Percentiles rank a stretch among this genome's conserved stretches.
Conservation (phyloP, 2,888 invertebrate genomes). For the Galeruca laticollis region DNA sequence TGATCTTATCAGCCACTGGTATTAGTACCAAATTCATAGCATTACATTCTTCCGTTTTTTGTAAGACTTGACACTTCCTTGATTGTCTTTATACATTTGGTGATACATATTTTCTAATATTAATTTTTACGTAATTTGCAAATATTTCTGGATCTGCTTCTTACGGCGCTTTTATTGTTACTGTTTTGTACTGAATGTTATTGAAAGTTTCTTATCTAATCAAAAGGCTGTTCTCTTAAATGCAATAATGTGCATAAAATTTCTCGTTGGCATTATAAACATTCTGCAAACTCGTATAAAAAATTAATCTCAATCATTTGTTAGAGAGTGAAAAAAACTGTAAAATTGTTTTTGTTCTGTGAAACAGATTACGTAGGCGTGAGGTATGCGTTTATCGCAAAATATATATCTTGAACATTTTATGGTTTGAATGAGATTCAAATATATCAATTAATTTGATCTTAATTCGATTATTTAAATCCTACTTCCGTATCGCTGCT, state of each 20-base stretch:
- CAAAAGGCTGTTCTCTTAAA: background rate
- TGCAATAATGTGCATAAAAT: background rate
- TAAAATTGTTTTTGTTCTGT: background rate
- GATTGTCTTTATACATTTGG: too few species aligned
- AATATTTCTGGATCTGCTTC: background rate
- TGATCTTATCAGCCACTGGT: too few species aligned
- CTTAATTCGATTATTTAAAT: background rate
- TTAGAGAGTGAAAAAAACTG: background rate
- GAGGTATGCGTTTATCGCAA: background rate
- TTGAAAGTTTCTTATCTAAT: background rate
- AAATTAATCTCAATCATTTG: background rate
- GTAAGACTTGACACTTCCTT: too few species aligned
- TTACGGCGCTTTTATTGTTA: background rate
- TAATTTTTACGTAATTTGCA: too few species aligned
- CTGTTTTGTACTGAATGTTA: background rate
- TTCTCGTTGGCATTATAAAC: background rate
- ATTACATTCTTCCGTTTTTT: too few species aligned
- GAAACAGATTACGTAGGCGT: background rate
- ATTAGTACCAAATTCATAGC: too few species aligned
- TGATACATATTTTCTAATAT: too few species aligned
- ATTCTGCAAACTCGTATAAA: background rate
- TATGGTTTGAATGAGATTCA: conserved; percentile 1
- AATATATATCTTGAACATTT: background rate
- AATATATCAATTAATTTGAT: background rate
- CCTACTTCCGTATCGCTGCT: background rate